phyloP scores from a whole-genome alignment of 1,140 invertebrate genomes.

The Drosophila micromelanica region DNA sequence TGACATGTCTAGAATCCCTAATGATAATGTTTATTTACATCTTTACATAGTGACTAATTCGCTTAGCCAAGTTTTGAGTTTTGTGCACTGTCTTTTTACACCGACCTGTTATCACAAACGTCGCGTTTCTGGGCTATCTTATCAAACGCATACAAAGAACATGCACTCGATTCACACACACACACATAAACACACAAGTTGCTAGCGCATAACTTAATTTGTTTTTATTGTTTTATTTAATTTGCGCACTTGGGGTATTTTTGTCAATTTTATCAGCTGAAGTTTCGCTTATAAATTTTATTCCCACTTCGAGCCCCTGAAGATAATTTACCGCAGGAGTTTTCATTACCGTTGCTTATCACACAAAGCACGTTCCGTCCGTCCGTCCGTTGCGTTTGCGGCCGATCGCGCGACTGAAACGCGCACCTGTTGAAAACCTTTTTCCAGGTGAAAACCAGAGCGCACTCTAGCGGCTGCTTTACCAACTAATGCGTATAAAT shows the following conservation, averaged over 20 bases:
- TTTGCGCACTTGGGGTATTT: conserved; percentile 16
- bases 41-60: conserved; percentile 13
- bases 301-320: neutral
- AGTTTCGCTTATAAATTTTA: neutral
- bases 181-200: neutral
- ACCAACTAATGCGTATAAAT: neutral
- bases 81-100: conserved; percentile 18
- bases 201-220: conserved; percentile 11
- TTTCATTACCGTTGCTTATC: conserved; percentile 50
- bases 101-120: conserved; percentile 22
- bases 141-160: conserved; percentile 12
- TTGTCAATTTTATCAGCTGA: neutral
- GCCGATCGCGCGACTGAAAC: conserved; percentile 61
- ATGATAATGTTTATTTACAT: conserved; percentile 5
- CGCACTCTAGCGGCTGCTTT: neutral
- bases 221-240: conserved; percentile 16
- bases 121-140: conserved; percentile 44
- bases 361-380: conserved; percentile 16
- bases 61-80: neutral
- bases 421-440: conserved; percentile 13
- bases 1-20: neutral
- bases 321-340: conserved; percentile 22
- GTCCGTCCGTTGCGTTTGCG: conserved; percentile 60
- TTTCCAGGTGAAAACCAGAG: conserved; percentile 4
- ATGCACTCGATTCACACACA: conserved; percentile 5